These are phyloP conservation scores for Amia ocellicauda DNA, from an alignment of 2,113 vertebrate genomes.

Conservation along the genomic window DNA sequence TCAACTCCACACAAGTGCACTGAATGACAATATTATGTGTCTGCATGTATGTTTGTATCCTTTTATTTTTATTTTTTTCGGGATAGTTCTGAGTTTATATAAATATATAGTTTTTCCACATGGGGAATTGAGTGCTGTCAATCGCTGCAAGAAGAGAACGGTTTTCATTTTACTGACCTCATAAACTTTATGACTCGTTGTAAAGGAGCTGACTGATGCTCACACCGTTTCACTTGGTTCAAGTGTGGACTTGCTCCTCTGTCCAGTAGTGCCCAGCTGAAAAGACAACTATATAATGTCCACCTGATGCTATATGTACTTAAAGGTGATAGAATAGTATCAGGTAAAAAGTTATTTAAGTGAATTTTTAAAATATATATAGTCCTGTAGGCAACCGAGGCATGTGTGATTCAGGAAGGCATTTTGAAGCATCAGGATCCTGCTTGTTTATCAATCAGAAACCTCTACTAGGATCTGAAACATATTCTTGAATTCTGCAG, in stretches of 20 bases:
- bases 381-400: too few relatives aligned
- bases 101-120: slow-evolving; percentile 46
- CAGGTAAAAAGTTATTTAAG: too few relatives aligned
- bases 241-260: not conserved
- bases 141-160: slow-evolving; percentile 43
- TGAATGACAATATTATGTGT: slow-evolving; percentile 37
- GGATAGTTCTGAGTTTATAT: slow-evolving; percentile 52
- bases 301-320: too few relatives aligned
- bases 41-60: too few relatives aligned
- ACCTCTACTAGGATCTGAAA: too few relatives aligned
- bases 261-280: too few relatives aligned
- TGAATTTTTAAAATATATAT: too few relatives aligned
- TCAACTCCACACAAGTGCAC: slow-evolving; percentile 40
- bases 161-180: slow-evolving; percentile 53
- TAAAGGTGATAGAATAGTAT: too few relatives aligned
- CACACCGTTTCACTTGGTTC: not conserved
- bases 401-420: too few relatives aligned
- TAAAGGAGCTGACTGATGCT: not conserved
- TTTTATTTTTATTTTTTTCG: slow-evolving; percentile 33
- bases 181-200: slow-evolving; percentile 39
- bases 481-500: too few relatives aligned
- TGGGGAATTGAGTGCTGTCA: slow-evolving; percentile 52
- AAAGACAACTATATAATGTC: not conserved
- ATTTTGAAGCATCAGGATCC: too few relatives aligned
- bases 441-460: too few relatives aligned